phyloP scores from a whole-genome alignment of 2,888 invertebrate species.

The Lamellibrachia satsuma region DNA sequence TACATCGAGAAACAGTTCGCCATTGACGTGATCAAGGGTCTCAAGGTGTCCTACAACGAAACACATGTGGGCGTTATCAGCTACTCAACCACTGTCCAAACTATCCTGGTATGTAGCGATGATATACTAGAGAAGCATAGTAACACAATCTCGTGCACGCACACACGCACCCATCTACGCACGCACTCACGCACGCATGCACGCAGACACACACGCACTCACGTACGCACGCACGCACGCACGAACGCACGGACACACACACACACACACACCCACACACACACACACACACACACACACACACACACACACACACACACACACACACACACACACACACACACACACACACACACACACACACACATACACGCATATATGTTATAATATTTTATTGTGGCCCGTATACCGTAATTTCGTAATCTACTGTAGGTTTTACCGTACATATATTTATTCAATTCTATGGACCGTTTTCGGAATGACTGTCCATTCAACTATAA shows the following conservation, averaged over 20 bases:
- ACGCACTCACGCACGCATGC: background rate
- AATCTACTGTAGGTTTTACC: too few relatives aligned
- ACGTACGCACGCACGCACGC: background rate
- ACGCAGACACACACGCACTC: background rate
- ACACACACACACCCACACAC: background rate
- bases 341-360: background rate
- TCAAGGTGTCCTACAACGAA: background rate
- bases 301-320: background rate
- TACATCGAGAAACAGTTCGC: constrained; percentile 20
- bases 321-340: background rate
- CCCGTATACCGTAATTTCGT: too few relatives aligned
- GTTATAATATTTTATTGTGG: too few relatives aligned
- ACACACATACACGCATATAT: background rate
- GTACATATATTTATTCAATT: too few relatives aligned
- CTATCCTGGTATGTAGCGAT: background rate
- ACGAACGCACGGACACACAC: background rate
- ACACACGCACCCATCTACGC: background rate
- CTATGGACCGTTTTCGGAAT: too few relatives aligned
- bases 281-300: background rate
- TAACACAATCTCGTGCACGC: background rate
- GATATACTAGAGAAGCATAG: background rate
- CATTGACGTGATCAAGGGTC: constrained; percentile 21
- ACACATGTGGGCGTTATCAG: constrained; percentile 1
- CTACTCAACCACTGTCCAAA: constrained; percentile 2
- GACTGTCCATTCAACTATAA: too few relatives aligned